Evolutionary conservation across 1,140 invertebrate species (phyloP).

Genomic region (Cherax destructor): DNA sequence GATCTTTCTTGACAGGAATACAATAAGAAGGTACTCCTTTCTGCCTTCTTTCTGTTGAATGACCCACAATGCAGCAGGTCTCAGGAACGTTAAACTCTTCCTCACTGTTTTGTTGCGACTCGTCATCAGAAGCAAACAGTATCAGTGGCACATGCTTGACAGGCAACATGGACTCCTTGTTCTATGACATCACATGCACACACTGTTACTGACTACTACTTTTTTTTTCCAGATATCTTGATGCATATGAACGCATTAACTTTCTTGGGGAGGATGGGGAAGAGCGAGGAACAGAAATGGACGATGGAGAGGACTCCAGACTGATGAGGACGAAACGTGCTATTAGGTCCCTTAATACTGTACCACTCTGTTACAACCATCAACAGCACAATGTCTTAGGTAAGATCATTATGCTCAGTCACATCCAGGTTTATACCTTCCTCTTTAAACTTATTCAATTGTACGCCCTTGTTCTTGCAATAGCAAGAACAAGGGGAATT

Average conservation of each 20-base stretch:
- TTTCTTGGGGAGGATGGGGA: slow-evolving; percentile 84
- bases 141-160: too few relatives aligned
- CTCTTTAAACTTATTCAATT: neutral
- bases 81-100: too few relatives aligned
- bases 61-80: too few relatives aligned
- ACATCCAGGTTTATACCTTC: neutral
- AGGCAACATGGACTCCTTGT: too few relatives aligned
- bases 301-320: slow-evolving; percentile 86
- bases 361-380: slow-evolving; percentile 89
- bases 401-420: slow-evolving; percentile 74
- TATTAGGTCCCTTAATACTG: slow-evolving; percentile 82
- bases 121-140: too few relatives aligned
- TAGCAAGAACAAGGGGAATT: too few relatives aligned
- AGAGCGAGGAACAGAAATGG: slow-evolving; percentile 79
- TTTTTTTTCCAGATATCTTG: slow-evolving; percentile 83
- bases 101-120: too few relatives aligned
- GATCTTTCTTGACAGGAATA: too few relatives aligned
- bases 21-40: too few relatives aligned
- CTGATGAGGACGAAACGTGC: slow-evolving; percentile 82
- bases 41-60: too few relatives aligned
- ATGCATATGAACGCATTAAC: slow-evolving; percentile 90
- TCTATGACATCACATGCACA: too few relatives aligned
- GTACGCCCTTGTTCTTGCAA: too few relatives aligned
- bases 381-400: slow-evolving; percentile 87
- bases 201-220: neutral